Percentiles rank a stretch among this genome's conserved stretches.
phyloP scores from a whole-genome alignment of 2,888 invertebrate species.

The Conops quadrifasciatus region DNA sequence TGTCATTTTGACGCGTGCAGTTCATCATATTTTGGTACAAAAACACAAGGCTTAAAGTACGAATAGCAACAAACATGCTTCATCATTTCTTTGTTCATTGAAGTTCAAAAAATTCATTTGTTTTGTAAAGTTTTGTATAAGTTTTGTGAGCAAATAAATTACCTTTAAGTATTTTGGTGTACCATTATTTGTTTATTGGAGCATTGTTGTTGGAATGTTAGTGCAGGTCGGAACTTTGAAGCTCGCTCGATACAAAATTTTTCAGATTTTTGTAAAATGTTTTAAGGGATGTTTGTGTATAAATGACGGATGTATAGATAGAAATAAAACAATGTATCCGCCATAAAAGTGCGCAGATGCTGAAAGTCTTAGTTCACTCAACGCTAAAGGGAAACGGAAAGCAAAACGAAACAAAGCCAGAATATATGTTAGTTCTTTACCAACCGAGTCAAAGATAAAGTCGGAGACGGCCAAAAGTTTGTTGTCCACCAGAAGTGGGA shows the following conservation, averaged over 20 bases:
- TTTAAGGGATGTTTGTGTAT: conserved; percentile 18
- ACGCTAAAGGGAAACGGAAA: conserved; percentile 11
- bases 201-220: neutral
- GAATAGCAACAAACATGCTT: conserved; percentile 20
- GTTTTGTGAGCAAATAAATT: conserved; percentile 30
- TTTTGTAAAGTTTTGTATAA: conserved; percentile 30
- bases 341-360: conserved; percentile 20
- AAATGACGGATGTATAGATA: neutral
- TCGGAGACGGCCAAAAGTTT: neutral
- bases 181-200: conserved; percentile 1
- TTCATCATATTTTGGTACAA: conserved; percentile 26
- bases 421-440: conserved; percentile 22
- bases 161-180: conserved; percentile 17
- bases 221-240: conserved; percentile 12
- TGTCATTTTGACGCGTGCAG: neutral
- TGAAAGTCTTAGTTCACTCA: neutral
- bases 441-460: neutral
- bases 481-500: neutral
- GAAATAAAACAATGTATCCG: neutral
- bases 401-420: conserved; percentile 17
- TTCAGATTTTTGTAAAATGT: neutral
- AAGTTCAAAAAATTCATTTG: conserved; percentile 25
- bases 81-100: conserved; percentile 13
- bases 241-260: neutral
- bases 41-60: neutral